These are phyloP conservation scores for Rhabdomys pumilio DNA, from an alignment of 2,797 vertebrate genomes.

Conservation along the genomic window DNA sequence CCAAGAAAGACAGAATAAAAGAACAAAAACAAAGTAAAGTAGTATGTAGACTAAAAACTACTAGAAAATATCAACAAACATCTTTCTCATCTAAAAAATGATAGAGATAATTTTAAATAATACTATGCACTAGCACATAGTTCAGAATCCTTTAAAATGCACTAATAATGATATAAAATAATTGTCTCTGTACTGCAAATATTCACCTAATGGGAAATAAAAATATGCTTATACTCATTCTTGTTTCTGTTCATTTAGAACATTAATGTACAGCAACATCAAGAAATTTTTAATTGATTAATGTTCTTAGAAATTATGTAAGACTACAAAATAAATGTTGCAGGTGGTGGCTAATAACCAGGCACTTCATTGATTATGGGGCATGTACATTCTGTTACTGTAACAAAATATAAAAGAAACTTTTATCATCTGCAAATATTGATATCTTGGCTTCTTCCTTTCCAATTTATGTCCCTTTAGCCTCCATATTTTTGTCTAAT, in stretches of 20 bases:
- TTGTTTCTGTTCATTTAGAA: neutral
- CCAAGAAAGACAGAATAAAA: neutral
- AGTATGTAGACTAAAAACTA: neutral
- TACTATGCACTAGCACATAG: neutral
- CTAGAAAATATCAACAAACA: neutral
- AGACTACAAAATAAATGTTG: neutral
- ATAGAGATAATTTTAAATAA: neutral
- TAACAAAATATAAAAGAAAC: neutral
- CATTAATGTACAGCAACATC: neutral
- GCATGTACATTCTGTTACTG: neutral
- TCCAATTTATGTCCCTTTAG: no score
- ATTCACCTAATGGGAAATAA: neutral
- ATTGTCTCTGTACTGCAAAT: neutral
- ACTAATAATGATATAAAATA: neutral
- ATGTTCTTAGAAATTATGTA: neutral
- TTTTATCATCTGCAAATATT: no score
- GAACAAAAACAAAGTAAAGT: neutral
- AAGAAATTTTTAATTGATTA: neutral
- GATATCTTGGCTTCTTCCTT: no score
- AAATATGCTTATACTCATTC: neutral
- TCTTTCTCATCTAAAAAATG: constrained; percentile 1
- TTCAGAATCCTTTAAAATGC: neutral
- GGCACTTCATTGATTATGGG: neutral
- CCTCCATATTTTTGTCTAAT: no score
- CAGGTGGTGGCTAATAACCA: neutral